Evolutionary conservation across 2,797 vertebrate genomes (phyloP).

Genomic region (Nannoperca obscura): DNA sequence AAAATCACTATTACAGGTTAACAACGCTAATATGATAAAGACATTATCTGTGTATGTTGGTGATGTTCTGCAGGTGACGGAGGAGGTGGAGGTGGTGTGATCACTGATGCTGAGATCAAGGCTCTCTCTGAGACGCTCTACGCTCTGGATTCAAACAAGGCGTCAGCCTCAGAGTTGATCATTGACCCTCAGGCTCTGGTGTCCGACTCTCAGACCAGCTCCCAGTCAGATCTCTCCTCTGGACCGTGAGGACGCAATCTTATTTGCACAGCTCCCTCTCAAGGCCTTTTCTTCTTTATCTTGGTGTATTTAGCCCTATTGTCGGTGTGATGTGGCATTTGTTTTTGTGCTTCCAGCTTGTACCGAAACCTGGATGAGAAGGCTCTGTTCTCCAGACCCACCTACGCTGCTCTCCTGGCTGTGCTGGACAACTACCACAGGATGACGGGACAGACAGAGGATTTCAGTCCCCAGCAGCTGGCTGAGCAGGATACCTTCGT

Average conservation of each 20-base stretch:
- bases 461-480: constrained; percentile 74
- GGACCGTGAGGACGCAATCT: constrained; percentile 73
- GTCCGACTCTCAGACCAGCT: constrained; percentile 69
- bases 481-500: constrained; percentile 85
- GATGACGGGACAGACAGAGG: constrained; percentile 82
- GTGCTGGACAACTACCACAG: constrained; percentile 87
- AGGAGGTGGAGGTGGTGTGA: constrained; percentile 21
- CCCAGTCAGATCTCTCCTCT: constrained; percentile 75
- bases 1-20: neutral
- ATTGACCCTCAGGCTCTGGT: constrained; percentile 83
- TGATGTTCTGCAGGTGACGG: constrained; percentile 37
- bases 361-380: constrained; percentile 82
- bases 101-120: constrained; percentile 83
- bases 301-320: neutral
- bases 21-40: neutral
- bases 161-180: constrained; percentile 76
- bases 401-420: constrained; percentile 80
- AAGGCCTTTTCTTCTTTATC: neutral
- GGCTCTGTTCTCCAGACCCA: constrained; percentile 84
- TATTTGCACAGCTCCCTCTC: neutral
- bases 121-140: constrained; percentile 83
- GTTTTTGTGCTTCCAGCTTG: constrained; percentile 72
- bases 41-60: constrained; percentile 21
- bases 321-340: neutral
- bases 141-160: constrained; percentile 85